Evolutionary conservation across 2,797 vertebrate genomes (phyloP).

Genomic region (Stomatorhinus walkeri): DNA sequence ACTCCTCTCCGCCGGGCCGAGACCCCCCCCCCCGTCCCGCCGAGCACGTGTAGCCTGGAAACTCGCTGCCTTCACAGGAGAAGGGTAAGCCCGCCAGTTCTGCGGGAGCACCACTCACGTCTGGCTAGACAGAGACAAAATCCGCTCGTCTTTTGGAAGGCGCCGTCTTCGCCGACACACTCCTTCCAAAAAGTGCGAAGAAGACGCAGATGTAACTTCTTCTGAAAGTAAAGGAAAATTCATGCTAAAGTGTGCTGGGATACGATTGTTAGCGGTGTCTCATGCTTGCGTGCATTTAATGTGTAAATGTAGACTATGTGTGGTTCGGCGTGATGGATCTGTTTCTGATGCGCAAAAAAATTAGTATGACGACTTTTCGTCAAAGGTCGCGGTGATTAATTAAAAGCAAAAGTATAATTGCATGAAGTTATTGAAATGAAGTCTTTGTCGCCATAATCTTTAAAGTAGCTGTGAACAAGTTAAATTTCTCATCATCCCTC

Average conservation of each 20-base stretch:
- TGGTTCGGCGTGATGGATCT: neutral
- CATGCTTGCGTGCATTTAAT: neutral
- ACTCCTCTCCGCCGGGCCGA: neutral
- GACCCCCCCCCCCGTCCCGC: conserved; percentile 40
- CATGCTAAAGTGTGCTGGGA: neutral
- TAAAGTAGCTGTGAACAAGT: neutral
- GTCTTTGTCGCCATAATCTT: neutral
- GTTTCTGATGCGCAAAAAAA: neutral
- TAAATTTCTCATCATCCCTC: neutral
- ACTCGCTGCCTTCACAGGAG: conserved; percentile 37
- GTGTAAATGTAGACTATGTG: neutral
- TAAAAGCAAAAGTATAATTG: neutral
- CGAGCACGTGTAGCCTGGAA: conserved; percentile 45
- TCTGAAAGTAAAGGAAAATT: neutral
- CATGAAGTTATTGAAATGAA: neutral
- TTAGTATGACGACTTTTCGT: neutral
- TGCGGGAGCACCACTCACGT: conserved; percentile 26
- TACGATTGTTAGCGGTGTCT: neutral
- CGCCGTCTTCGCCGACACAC: neutral
- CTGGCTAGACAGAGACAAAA: neutral
- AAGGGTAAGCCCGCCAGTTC: conserved; percentile 50
- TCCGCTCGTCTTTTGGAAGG: neutral
- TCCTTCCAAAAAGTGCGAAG: neutral
- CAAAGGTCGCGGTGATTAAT: neutral
- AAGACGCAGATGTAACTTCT: neutral